Evolutionary conservation across 1,140 invertebrate species (phyloP).

Genomic region (Pseudoatta argentina): DNA sequence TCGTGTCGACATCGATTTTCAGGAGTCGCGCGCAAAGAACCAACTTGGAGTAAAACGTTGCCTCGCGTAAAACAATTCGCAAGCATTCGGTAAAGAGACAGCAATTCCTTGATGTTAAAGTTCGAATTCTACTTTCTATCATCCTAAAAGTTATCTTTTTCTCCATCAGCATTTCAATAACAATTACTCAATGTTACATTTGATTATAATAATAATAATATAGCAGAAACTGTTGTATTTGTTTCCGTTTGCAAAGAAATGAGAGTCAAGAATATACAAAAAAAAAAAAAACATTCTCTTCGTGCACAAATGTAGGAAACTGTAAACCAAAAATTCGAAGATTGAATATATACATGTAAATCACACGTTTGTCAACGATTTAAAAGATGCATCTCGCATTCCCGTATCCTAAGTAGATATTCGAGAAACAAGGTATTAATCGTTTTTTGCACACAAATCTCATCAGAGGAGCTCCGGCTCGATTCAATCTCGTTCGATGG

Average conservation of each 20-base stretch:
- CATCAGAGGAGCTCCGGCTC: conserved; percentile 34
- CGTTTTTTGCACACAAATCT: conserved; percentile 43
- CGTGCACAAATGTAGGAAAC: too few relatives aligned
- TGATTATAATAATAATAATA: not conserved
- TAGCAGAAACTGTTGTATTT: not conserved
- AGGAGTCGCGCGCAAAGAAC: conserved; percentile 58
- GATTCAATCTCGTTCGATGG: conserved; percentile 55
- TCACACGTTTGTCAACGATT: not conserved
- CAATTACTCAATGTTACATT: not conserved
- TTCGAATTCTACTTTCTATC: not conserved
- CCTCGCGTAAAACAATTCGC: conserved; percentile 32
- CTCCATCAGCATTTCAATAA: not conserved
- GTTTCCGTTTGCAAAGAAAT: not conserved
- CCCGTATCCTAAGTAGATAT: conserved; percentile 34
- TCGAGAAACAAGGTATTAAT: conserved; percentile 46
- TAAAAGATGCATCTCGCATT: conserved; percentile 15
- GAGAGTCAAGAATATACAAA: too few relatives aligned
- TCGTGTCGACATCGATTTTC: conserved; percentile 77
- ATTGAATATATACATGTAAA: not conserved
- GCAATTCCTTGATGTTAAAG: not conserved
- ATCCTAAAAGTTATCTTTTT: not conserved
- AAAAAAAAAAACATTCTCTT: too few relatives aligned
- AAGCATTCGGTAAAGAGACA: not conserved
- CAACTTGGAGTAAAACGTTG: conserved; percentile 15
- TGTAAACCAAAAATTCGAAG: not conserved